These are phyloP conservation scores for Plestiodon gilberti DNA, from an alignment of 2,113 vertebrate genomes.

Conservation along the genomic window DNA sequence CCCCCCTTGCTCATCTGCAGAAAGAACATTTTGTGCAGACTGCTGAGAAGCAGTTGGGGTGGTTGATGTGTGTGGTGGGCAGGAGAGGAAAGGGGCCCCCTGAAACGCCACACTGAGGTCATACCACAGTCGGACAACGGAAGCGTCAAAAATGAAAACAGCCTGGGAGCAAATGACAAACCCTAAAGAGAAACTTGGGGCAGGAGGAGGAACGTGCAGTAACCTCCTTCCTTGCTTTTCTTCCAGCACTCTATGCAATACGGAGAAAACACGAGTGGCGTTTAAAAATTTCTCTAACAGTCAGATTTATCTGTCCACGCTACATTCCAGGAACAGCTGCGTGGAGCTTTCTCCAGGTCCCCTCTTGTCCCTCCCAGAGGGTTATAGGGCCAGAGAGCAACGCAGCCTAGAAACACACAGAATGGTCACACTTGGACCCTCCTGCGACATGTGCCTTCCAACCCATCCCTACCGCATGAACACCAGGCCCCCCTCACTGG, in stretches of 20 bases:
- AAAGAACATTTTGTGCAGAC: constrained; percentile 43
- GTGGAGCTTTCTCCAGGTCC: neutral
- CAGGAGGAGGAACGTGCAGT: neutral
- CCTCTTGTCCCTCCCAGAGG: neutral
- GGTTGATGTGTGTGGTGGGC: neutral
- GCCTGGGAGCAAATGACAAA: neutral
- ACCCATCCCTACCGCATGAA: neutral
- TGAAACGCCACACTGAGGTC: neutral
- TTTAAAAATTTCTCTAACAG: neutral
- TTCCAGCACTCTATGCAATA: neutral
- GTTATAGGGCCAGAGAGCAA: neutral
- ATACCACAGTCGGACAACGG: rapidly evolving
- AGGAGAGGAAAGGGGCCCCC: too few species aligned
- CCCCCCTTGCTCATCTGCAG: neutral
- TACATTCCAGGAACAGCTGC: neutral
- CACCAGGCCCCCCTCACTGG: too few species aligned
- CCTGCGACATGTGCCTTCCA: too few species aligned
- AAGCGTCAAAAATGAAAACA: rapidly evolving
- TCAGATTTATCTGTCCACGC: neutral
- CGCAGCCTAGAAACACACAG: neutral
- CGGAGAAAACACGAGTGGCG: too few species aligned
- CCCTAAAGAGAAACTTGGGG: neutral
- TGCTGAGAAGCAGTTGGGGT: neutral
- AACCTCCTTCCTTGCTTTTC: too few species aligned
- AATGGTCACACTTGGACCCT: neutral